Evolutionary conservation across 35 echinoderm and acorn worm species (phyloP), one percentile per base, ranked within the genome.

Genomic region (Strongylocentrotus purpuratus): DNA sequence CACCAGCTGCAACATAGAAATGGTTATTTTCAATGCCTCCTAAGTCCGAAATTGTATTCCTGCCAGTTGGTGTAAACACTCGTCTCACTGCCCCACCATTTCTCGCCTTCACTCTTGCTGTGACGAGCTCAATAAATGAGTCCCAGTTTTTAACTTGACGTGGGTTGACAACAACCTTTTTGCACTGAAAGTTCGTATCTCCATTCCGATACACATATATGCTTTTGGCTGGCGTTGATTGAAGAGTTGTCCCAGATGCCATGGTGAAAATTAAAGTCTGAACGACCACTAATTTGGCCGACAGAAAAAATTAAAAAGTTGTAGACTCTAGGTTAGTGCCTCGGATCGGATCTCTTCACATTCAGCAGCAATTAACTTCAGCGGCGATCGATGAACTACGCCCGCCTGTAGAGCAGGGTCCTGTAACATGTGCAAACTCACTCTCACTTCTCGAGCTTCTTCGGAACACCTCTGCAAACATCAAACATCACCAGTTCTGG

Each of bases 131-230:
- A 17, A 89, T 89, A 89, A 89, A 89, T 17, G 87, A 10, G 31
- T 89, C 87, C 87, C 87, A 89, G 87, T 89, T 89, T 89, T 89
- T 89, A 7, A 89, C 45, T 89, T 89, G 87, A 15, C 87, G 32
- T 46, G 87, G 87, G 25, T 89, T 89, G 87, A 89, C 45, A 25
- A 89, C 87, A 89, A 89, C 45, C 87, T 46, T 89, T 41, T 89
- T 89, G 9, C 87, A 89, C 87, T 89, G 87, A 89, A 89, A 89
- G 87, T 89, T 89, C 33, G 87, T 89, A 25, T 89, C 87, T 89
- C 87, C 87, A 89, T 89, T 89, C 45, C 87, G 32, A 46, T 89
- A 89, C 2, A 89, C 87, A 41, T 18, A 89, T 35, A 89, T 89
- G 33, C 87, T 89, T 46, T 89, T 89, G 33, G 87, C 87, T 41